These are phyloP conservation scores for Galeopsomyia nigrocyanea DNA, from an alignment of 2,888 invertebrate species.

Conservation along the genomic window DNA sequence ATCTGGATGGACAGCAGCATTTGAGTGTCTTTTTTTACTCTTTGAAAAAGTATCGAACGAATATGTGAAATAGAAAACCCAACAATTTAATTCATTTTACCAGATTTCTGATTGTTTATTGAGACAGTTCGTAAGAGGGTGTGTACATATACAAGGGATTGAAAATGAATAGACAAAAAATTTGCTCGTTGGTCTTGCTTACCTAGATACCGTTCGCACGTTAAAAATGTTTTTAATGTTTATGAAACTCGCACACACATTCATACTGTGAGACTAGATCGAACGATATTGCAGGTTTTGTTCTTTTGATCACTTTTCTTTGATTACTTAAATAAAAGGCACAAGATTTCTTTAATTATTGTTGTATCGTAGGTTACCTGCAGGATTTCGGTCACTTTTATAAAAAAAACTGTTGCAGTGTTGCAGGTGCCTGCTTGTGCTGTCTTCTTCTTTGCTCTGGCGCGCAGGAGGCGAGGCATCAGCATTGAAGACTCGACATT, in stretches of 20 bases:
- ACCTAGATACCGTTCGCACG: conserved; percentile 61
- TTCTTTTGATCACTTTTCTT: conserved; percentile 43
- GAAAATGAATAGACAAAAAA: conserved; percentile 62
- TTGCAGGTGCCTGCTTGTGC: conserved; percentile 32
- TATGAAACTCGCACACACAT: conserved; percentile 47
- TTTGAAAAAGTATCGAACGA: conserved; percentile 50
- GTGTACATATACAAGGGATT: conserved; percentile 65
- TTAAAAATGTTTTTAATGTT: conserved; percentile 48
- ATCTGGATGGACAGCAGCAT: conserved; percentile 57
- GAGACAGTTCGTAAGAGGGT: conserved; percentile 61
- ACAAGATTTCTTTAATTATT: conserved; percentile 53
- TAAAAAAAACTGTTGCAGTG: conserved; percentile 36
- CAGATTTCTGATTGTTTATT: conserved; percentile 67
- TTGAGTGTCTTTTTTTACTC: conserved; percentile 29
- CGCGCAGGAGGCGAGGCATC: too few relatives aligned
- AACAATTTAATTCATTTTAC: conserved; percentile 63
- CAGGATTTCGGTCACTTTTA: conserved; percentile 59
- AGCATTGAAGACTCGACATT: conserved; percentile 29
- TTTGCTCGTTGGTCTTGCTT: conserved; percentile 59
- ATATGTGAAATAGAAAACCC: conserved; percentile 61
- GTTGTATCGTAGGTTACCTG: conserved; percentile 63
- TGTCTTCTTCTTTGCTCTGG: conserved; percentile 29
- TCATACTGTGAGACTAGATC: conserved; percentile 45
- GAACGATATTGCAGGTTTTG: conserved; percentile 43
- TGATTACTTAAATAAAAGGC: conserved; percentile 32